phyloP scores from a whole-genome alignment of 92 coral and sea anemone genomes.

The Ricordea florida region DNA sequence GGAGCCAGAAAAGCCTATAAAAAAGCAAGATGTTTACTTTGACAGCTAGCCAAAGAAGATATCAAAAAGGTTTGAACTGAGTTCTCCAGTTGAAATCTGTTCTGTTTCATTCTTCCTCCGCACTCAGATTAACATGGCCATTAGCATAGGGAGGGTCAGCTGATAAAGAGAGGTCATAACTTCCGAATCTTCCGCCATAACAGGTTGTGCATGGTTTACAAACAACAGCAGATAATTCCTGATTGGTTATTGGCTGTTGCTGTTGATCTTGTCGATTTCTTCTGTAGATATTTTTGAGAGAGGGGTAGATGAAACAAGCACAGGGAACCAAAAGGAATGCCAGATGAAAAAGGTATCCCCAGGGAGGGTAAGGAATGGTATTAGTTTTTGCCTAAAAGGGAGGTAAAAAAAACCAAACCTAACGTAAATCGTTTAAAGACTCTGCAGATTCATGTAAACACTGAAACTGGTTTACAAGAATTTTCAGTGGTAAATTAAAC shows the following conservation, averaged over 20 bases:
- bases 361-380: slow-evolving; percentile 70
- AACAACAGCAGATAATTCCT: background rate
- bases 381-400: slow-evolving; percentile 58
- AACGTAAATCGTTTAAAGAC: no score
- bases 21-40: no score
- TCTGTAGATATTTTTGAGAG: background rate
- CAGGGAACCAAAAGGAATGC: slow-evolving; percentile 49
- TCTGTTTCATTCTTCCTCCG: background rate
- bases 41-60: no score
- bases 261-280: background rate
- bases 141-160: background rate
- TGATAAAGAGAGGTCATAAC: background rate
- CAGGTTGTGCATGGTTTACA: background rate
- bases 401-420: background rate
- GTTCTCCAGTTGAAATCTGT: background rate
- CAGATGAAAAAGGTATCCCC: slow-evolving; percentile 68
- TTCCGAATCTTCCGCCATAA: background rate
- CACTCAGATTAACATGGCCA: slow-evolving; percentile 20
- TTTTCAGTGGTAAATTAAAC: no score
- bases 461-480: no score
- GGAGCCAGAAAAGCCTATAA: no score
- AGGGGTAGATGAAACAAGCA: slow-evolving; percentile 54
- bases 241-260: background rate
- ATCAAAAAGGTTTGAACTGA: no score
- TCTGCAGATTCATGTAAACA: no score